Evolutionary conservation across 2,113 vertebrate species (phyloP).

Genomic region (Hemibagrus wyckioides): DNA sequence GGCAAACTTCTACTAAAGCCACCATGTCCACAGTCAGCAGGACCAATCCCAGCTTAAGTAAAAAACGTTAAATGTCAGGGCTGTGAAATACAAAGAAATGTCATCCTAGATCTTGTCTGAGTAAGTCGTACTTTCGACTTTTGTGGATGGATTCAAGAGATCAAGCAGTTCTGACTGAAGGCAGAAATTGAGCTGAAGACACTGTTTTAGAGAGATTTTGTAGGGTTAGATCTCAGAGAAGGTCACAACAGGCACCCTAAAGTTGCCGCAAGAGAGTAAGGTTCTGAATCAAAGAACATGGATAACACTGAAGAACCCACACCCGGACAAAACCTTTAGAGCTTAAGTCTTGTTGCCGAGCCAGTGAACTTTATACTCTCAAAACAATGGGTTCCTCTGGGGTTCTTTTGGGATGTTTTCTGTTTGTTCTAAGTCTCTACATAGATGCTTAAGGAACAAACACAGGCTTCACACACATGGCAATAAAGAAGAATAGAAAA

Average conservation of each 20-base stretch:
- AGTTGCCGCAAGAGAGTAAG: neutral
- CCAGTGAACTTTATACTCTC: neutral
- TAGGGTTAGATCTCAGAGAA: neutral
- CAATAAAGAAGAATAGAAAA: neutral
- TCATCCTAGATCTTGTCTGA: neutral
- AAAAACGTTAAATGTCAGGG: neutral
- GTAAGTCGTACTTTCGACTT: neutral
- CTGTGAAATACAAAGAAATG: neutral
- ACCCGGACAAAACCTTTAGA: neutral
- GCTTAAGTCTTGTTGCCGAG: neutral
- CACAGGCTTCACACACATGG: neutral
- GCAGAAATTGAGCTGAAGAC: neutral
- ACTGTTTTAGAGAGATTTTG: neutral
- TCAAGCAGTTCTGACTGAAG: neutral
- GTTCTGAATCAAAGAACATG: neutral
- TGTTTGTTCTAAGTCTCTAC: neutral
- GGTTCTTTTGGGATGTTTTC: neutral
- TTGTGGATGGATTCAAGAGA: neutral
- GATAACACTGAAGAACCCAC: neutral
- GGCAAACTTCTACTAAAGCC: too few relatives aligned
- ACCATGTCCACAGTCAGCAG: too few relatives aligned
- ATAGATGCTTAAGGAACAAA: neutral
- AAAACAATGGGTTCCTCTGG: neutral
- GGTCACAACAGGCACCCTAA: neutral
- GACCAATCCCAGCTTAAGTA: neutral